A percentile compares a stretch with the other conserved stretches of the same genome.
Conservation (phyloP, 2,113 vertebrate species). For the Gambusia affinis region DNA sequence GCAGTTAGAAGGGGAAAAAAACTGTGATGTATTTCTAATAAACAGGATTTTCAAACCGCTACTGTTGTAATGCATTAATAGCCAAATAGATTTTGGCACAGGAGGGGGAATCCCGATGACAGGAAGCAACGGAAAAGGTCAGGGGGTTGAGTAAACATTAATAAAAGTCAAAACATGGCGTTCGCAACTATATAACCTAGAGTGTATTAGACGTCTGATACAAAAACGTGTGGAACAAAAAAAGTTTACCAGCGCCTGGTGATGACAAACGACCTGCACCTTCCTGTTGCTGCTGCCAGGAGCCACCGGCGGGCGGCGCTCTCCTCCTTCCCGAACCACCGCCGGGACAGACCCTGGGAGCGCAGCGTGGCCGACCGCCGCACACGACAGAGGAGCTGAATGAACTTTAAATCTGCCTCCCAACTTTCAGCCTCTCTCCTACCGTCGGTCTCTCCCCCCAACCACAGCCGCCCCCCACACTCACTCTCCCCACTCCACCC, state of each 20-base stretch:
- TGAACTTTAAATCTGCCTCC: conserved; percentile 67
- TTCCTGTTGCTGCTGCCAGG: conserved; percentile 11
- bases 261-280: neutral
- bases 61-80: neutral
- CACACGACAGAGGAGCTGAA: conserved; percentile 39
- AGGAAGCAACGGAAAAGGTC: neutral
- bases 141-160: neutral
- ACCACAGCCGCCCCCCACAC: neutral
- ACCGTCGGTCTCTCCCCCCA: neutral
- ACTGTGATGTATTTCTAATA: too few species aligned
- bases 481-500: too few species aligned
- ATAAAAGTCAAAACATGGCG: too few species aligned
- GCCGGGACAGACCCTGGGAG: conserved; percentile 42
- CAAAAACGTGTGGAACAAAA: neutral
- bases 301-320: conserved; percentile 48
- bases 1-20: too few species aligned
- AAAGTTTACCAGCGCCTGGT: too few species aligned
- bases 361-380: conserved; percentile 34
- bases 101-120: neutral
- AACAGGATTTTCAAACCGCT: neutral
- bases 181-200: too few species aligned
- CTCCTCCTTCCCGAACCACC: conserved; percentile 46
- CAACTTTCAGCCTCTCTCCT: conserved; percentile 45
- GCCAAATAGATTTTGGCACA: neutral
- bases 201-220: too few species aligned